Conservation (phyloP, 2,888 invertebrate species). For the Dicycla oo region DNA sequence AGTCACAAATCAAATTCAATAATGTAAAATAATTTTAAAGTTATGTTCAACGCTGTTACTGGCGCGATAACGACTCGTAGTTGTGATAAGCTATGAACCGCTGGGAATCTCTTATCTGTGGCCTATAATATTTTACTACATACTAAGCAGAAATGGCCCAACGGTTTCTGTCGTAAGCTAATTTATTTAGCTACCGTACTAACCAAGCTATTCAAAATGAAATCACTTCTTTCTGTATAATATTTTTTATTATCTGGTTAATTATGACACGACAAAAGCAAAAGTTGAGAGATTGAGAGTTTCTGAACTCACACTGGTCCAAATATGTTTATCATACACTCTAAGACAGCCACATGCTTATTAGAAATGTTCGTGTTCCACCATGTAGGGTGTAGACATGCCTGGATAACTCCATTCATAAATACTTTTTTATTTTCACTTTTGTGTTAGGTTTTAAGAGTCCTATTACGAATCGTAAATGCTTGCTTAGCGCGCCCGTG, state of each 20-base stretch:
- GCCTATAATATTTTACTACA: constrained; percentile 5
- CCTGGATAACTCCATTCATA: neutral
- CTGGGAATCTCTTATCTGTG: constrained; percentile 42
- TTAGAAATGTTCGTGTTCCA: neutral
- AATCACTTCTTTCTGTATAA: neutral
- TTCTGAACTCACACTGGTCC: neutral
- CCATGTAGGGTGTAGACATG: neutral
- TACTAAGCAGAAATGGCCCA: neutral
- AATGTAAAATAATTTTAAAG: constrained; percentile 33
- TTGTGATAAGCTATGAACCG: constrained; percentile 37
- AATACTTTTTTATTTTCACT: neutral
- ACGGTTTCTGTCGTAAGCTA: neutral
- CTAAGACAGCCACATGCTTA: neutral
- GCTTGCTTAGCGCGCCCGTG: too few relatives aligned
- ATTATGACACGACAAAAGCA: neutral
- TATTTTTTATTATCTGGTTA: neutral
- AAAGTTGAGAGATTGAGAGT: neutral
- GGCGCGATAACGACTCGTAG: constrained; percentile 31
- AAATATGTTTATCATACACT: neutral
- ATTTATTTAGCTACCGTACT: neutral
- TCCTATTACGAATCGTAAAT: too few relatives aligned
- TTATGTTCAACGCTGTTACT: constrained; percentile 16
- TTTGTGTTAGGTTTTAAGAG: neutral
- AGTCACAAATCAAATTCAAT: constrained; percentile 9
- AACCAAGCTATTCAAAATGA: neutral